These are phyloP conservation scores for Ageneiosus marmoratus DNA, from an alignment of 2,113 vertebrate species.

Conservation along the genomic window DNA sequence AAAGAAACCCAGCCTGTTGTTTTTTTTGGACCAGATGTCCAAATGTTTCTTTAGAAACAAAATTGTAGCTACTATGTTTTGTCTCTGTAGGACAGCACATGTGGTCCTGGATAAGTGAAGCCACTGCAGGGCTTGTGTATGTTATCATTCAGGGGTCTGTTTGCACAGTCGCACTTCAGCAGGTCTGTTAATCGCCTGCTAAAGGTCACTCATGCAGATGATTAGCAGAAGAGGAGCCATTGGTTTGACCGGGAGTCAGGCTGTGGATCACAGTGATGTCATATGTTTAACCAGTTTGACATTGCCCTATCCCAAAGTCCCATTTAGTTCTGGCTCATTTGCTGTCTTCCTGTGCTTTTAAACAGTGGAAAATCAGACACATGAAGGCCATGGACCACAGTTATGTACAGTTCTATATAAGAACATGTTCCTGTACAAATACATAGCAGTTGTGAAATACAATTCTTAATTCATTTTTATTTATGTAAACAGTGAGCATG, in stretches of 20 bases:
- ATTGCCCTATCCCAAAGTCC: constrained; percentile 67
- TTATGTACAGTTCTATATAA: constrained; percentile 41
- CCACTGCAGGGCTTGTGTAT: not conserved
- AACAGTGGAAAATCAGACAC: constrained; percentile 41
- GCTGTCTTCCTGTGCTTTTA: constrained; percentile 72
- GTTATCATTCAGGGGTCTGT: constrained; percentile 22
- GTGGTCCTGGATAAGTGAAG: not conserved
- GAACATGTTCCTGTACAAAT: not conserved
- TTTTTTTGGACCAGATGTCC: not conserved
- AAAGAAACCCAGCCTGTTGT: not conserved
- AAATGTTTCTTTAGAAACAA: not conserved
- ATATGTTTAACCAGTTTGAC: constrained; percentile 73
- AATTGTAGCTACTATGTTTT: not conserved
- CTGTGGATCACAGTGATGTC: constrained; percentile 68
- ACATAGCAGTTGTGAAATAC: not conserved
- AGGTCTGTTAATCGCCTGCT: constrained; percentile 45
- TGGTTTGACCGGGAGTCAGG: constrained; percentile 61
- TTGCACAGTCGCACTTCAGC: constrained; percentile 35
- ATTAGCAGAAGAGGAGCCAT: constrained; percentile 37
- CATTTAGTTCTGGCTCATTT: constrained; percentile 69
- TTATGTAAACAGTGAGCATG: not conserved
- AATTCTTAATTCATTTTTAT: not conserved
- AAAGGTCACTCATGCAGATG: constrained; percentile 55
- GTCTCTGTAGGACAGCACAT: not conserved
- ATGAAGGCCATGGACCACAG: constrained; percentile 42